phyloP scores from a whole-genome alignment of 2,113 vertebrate genomes.

The Rynchops niger region DNA sequence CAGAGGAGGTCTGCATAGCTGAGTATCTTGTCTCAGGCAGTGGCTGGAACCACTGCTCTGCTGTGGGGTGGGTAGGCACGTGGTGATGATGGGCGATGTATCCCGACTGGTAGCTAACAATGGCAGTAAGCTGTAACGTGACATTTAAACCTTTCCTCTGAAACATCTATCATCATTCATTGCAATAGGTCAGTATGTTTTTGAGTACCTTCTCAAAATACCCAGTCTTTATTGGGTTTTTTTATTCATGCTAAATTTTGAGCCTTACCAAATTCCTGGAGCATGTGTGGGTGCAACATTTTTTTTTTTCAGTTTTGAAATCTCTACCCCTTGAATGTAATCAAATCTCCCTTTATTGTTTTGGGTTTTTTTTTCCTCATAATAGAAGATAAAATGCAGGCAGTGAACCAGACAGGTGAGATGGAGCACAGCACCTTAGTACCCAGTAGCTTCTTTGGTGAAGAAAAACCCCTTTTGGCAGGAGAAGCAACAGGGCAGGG shows the following conservation, averaged over 20 bases:
- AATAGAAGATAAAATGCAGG: not conserved
- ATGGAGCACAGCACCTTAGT: not conserved
- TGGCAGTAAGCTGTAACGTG: not conserved
- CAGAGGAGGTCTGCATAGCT: not conserved
- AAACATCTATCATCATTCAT: fast-evolving
- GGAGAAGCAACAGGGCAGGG: not conserved
- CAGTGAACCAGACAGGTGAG: not conserved
- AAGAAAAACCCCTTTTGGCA: not conserved
- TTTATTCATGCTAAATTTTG: not conserved
- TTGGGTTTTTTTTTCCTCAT: not conserved
- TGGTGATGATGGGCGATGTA: not conserved
- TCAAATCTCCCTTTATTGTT: not conserved
- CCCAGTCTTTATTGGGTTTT: not conserved
- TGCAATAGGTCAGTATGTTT: not conserved
- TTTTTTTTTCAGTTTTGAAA: not conserved
- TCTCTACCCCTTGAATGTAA: not conserved
- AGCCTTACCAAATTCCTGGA: not conserved
- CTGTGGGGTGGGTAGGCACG: not conserved
- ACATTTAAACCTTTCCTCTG: not conserved
- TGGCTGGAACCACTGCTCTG: not conserved
- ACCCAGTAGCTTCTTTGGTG: not conserved
- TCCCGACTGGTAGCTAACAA: not conserved
- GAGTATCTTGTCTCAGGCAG: not conserved
- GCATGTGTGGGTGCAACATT: not conserved
- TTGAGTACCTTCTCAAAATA: not conserved